phyloP scores from a whole-genome alignment of 2,797 vertebrate species.

The Tenualosa thibaudeaui region DNA sequence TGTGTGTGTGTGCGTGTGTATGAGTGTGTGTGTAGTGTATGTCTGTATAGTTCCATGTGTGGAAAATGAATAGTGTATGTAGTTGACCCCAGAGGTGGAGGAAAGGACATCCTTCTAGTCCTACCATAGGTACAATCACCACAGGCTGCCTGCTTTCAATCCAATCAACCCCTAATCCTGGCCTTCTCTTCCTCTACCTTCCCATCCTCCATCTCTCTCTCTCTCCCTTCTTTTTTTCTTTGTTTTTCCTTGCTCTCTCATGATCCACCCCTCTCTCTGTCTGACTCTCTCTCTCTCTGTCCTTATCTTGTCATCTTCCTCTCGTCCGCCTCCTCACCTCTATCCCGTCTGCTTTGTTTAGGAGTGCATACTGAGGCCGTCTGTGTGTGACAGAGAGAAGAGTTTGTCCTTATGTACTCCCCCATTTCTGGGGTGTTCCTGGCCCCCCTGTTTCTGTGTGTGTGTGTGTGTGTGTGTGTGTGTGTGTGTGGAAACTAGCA shows the following conservation, averaged over 20 bases:
- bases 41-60: too few species aligned
- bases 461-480: neutral
- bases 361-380: neutral
- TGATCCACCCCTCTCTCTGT: neutral
- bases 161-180: slow-evolving; percentile 27
- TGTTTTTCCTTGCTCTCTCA: neutral
- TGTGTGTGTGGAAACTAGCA: neutral
- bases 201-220: neutral
- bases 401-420: slow-evolving; percentile 16
- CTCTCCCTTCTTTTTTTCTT: neutral
- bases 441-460: neutral
- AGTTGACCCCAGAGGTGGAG: too few species aligned
- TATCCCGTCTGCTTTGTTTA: slow-evolving; percentile 1
- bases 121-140: neutral
- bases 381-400: neutral
- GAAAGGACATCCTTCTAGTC: neutral
- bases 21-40: too few species aligned
- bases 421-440: neutral
- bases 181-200: slow-evolving; percentile 41
- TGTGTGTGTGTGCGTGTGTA: too few species aligned
- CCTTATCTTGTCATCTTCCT: slow-evolving; percentile 27
- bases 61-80: too few species aligned
- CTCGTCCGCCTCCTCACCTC: slow-evolving; percentile 26
- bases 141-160: neutral
- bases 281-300: neutral